These are phyloP conservation scores for Hemicrepidius hirtus DNA, from an alignment of 2,888 invertebrate species.

Conservation along the genomic window DNA sequence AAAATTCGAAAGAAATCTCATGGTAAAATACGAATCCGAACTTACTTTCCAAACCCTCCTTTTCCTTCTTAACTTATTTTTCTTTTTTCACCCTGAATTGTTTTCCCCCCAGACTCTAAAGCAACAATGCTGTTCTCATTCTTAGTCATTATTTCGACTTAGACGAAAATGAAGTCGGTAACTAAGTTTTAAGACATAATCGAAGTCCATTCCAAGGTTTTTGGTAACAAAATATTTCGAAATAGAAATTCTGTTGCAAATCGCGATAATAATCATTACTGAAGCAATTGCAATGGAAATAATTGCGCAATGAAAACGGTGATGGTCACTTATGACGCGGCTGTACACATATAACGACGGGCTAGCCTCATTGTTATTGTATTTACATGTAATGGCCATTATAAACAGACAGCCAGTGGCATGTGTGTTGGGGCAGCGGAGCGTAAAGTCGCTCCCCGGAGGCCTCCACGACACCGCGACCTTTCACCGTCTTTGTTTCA, in stretches of 20 bases:
- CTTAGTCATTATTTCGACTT: too few relatives aligned
- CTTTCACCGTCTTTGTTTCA: constrained; percentile 48
- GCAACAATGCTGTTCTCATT: too few relatives aligned
- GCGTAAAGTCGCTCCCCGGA: constrained; percentile 76
- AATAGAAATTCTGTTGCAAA: constrained; percentile 17
- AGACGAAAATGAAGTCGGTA: too few relatives aligned
- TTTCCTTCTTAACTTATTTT: too few relatives aligned
- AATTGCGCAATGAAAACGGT: constrained; percentile 36
- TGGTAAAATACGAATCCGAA: too few relatives aligned
- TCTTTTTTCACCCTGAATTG: too few relatives aligned
- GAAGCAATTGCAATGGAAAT: constrained; percentile 29
- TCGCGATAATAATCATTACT: constrained; percentile 10
- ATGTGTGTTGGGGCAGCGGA: constrained; percentile 74
- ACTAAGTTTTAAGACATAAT: too few relatives aligned
- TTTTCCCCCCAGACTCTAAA: too few relatives aligned
- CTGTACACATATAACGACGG: constrained; percentile 59
- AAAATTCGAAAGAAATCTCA: too few relatives aligned
- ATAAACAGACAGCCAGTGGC: constrained; percentile 69
- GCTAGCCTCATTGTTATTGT: constrained; percentile 66
- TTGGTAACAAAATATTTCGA: constrained; percentile 4
- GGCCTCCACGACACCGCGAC: constrained; percentile 70
- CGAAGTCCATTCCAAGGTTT: neutral
- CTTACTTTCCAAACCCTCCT: too few relatives aligned
- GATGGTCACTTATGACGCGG: constrained; percentile 50
- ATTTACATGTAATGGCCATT: constrained; percentile 70